phyloP scores from a whole-genome alignment of 2,888 invertebrate genomes.

The Sycophila texana region DNA sequence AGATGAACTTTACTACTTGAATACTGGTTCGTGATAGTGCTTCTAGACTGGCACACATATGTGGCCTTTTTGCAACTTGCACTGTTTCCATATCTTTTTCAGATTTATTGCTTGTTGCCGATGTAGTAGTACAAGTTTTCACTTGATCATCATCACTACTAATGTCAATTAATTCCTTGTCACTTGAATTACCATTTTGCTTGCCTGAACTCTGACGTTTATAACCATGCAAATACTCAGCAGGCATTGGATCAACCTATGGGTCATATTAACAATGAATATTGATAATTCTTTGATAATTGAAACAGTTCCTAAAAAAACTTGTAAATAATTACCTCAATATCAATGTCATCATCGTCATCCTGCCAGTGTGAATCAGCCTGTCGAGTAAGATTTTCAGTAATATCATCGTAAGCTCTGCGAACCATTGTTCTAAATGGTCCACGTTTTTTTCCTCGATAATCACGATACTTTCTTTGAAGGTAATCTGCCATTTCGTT shows the following conservation, averaged over 20 bases:
- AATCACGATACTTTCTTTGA: constrained; percentile 86
- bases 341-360: constrained; percentile 73
- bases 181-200: constrained; percentile 76
- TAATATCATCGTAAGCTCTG: constrained; percentile 84
- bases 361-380: constrained; percentile 77
- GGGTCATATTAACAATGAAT: constrained; percentile 64
- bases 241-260: constrained; percentile 71
- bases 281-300: constrained; percentile 21
- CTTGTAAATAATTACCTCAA: constrained; percentile 70
- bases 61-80: constrained; percentile 44
- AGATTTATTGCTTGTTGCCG: background rate
- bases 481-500: constrained; percentile 89
- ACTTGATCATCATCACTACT: constrained; percentile 83
- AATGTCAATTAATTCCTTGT: constrained; percentile 86
- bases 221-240: constrained; percentile 77
- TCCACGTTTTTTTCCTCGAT: constrained; percentile 86
- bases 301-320: background rate
- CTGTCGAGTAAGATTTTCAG: constrained; percentile 67
- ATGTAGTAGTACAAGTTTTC: background rate
- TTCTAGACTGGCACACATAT: constrained; percentile 33
- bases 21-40: background rate
- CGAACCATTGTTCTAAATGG: constrained; percentile 85
- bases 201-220: constrained; percentile 62
- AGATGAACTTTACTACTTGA: background rate
- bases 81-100: constrained; percentile 43